Percentiles rank a stretch among this genome's conserved stretches.
Conservation (phyloP, 2,888 invertebrate genomes). For the Philereme transversata region DNA sequence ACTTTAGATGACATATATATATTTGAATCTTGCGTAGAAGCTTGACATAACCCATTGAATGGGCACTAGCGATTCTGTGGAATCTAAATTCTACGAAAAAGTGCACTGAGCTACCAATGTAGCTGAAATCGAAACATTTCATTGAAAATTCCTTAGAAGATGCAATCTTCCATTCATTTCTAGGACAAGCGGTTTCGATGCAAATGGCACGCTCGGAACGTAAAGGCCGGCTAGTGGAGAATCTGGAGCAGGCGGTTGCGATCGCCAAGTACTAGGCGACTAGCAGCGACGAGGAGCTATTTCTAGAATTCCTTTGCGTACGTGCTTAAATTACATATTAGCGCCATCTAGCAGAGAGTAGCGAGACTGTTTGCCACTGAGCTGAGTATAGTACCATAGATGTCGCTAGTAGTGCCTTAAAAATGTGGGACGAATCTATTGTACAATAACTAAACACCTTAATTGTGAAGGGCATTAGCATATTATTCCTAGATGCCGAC, state of each 20-base stretch:
- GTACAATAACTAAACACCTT: too few relatives aligned
- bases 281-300: conserved; percentile 44
- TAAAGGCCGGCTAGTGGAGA: conserved; percentile 71
- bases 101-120: too few relatives aligned
- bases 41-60: too few relatives aligned
- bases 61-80: too few relatives aligned
- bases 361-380: conserved; percentile 25
- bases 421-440: background rate
- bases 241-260: conserved; percentile 83
- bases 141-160: too few relatives aligned
- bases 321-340: background rate
- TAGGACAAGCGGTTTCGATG: conserved; percentile 14
- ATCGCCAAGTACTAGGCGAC: conserved; percentile 78
- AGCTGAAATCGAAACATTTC: too few relatives aligned
- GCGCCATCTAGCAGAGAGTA: conserved; percentile 49
- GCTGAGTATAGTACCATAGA: conserved; percentile 6
- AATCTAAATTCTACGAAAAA: too few relatives aligned
- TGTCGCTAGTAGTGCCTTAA: conserved; percentile 10
- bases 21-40: too few relatives aligned
- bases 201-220: conserved; percentile 79
- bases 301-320: background rate
- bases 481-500: too few relatives aligned
- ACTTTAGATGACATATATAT: too few relatives aligned
- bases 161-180: conserved; percentile 5
- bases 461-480: too few relatives aligned